Evolutionary conservation across 2,888 invertebrate genomes (phyloP).

Genomic region (Yponomeuta sedellus): DNA sequence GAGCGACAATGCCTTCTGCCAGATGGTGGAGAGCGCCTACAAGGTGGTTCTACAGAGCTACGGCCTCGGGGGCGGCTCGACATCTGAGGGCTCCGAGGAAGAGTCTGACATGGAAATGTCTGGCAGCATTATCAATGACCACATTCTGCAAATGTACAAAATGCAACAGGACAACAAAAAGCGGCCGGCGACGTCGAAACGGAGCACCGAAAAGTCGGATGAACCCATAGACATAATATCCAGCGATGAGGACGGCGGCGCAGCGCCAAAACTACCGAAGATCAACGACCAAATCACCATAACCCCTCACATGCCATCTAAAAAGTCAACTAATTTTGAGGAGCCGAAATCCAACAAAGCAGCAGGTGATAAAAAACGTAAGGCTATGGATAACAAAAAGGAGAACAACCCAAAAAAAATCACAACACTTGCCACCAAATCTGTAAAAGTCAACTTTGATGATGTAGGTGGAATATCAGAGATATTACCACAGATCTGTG

Average conservation of each 20-base stretch:
- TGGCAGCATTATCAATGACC: slow-evolving; percentile 82
- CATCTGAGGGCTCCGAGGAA: slow-evolving; percentile 77
- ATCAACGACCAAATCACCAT: slow-evolving; percentile 70
- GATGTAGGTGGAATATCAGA: slow-evolving; percentile 90
- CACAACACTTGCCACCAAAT: slow-evolving; percentile 52
- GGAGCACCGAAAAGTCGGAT: slow-evolving; percentile 56
- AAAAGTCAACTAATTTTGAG: slow-evolving; percentile 41
- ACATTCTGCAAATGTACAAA: slow-evolving; percentile 68
- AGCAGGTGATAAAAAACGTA: slow-evolving; percentile 55
- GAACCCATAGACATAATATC: slow-evolving; percentile 68
- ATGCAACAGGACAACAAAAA: slow-evolving; percentile 61
- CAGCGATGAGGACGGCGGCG: slow-evolving; percentile 59
- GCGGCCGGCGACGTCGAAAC: slow-evolving; percentile 51
- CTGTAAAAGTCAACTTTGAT: slow-evolving; percentile 77
- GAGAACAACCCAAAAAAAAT: slow-evolving; percentile 45
- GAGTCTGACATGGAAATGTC: slow-evolving; percentile 84
- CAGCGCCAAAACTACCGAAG: slow-evolving; percentile 66
- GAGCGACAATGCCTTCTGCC: slow-evolving; percentile 87
- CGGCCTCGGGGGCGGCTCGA: slow-evolving; percentile 77
- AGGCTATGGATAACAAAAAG: slow-evolving; percentile 43
- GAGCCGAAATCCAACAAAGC: slow-evolving; percentile 46
- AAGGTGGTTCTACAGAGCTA: slow-evolving; percentile 83
- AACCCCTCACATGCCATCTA: slow-evolving; percentile 59
- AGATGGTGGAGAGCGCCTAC: slow-evolving; percentile 86
- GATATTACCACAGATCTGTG: slow-evolving; percentile 81